phyloP scores from a whole-genome alignment of 2,888 invertebrate species.

The Silvanus unidentatus region DNA sequence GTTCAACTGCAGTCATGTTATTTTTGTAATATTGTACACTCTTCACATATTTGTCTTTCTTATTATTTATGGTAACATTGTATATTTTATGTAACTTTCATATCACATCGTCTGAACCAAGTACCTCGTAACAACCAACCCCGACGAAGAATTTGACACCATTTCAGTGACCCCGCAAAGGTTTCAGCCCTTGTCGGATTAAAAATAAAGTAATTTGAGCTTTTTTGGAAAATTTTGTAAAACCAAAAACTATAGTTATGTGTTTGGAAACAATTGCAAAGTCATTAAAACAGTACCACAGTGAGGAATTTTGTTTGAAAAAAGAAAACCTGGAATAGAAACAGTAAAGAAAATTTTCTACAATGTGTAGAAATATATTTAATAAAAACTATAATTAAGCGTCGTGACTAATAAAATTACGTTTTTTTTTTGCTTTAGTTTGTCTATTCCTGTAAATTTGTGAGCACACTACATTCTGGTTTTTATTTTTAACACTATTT shows the following conservation, averaged over 20 bases:
- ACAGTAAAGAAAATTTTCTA: not conserved
- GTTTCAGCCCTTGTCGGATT: too few species aligned
- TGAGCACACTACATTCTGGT: constrained; percentile 37
- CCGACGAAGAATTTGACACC: too few species aligned
- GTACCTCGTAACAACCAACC: not conserved
- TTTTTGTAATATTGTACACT: not conserved
- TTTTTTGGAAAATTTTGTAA: too few species aligned
- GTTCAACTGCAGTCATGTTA: constrained; percentile 29
- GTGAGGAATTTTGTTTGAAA: not conserved
- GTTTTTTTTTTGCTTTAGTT: not conserved
- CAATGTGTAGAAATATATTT: constrained; percentile 1
- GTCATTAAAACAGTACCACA: not conserved
- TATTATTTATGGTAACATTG: constrained; percentile 1
- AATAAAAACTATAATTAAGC: not conserved
- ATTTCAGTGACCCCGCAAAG: too few species aligned
- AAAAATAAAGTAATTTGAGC: too few species aligned
- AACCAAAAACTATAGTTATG: too few species aligned
- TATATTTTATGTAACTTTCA: constrained; percentile 24
- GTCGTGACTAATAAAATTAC: not conserved
- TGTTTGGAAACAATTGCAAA: not conserved
- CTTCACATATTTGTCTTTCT: not conserved
- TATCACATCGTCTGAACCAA: constrained; percentile 21
- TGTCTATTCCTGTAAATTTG: constrained; percentile 31
- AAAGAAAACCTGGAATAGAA: not conserved
- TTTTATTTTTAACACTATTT: constrained; percentile 21